Percentiles rank a stretch among this genome's conserved stretches.
These are phyloP conservation scores for Heliconius hermathena DNA, from an alignment of 1,140 invertebrate genomes.

Conservation along the genomic window DNA sequence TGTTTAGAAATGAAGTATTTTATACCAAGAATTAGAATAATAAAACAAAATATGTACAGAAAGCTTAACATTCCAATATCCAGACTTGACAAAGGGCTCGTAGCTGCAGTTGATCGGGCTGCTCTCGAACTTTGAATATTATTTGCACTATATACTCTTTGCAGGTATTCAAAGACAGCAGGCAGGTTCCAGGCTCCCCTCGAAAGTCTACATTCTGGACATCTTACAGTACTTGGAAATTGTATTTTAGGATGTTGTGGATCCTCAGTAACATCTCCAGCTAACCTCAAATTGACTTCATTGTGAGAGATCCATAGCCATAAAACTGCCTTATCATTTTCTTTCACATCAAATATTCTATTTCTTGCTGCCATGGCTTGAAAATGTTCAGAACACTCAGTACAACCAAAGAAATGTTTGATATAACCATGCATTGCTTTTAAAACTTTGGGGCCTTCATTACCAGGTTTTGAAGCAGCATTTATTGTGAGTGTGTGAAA, in stretches of 20 bases:
- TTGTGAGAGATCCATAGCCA: slow-evolving; percentile 99
- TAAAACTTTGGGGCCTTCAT: slow-evolving; percentile 85
- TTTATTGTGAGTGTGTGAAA: slow-evolving; percentile 97
- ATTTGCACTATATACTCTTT: slow-evolving; percentile 86
- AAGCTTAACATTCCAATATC: slow-evolving; percentile 77
- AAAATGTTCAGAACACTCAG: slow-evolving; percentile 95
- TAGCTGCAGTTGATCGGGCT: slow-evolving; percentile 44
- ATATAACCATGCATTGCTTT: slow-evolving; percentile 94
- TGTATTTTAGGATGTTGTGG: slow-evolving; percentile 94
- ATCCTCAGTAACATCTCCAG: slow-evolving; percentile 94
- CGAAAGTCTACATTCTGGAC: slow-evolving; percentile 86
- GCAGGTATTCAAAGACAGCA: slow-evolving; percentile 89
- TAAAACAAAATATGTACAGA: slow-evolving; percentile 80
- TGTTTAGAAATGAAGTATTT: slow-evolving; percentile 88
- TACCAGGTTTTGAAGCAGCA: slow-evolving; percentile 81
- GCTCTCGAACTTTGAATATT: slow-evolving; percentile 77
- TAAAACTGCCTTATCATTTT: slow-evolving; percentile 89
- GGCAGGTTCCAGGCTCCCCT: slow-evolving; percentile 86
- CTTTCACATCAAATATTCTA: slow-evolving; percentile 86
- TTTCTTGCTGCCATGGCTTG: slow-evolving; percentile 87
- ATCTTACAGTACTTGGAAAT: slow-evolving; percentile 89
- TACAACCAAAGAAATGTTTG: slow-evolving; percentile 96
- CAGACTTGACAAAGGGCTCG: slow-evolving; percentile 69
- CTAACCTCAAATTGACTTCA: slow-evolving; percentile 93
- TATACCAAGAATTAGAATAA: slow-evolving; percentile 86